These are phyloP conservation scores for Palythoa caribaeorum DNA, from an alignment of 92 coral and sea anemone genomes.

Conservation along the genomic window DNA sequence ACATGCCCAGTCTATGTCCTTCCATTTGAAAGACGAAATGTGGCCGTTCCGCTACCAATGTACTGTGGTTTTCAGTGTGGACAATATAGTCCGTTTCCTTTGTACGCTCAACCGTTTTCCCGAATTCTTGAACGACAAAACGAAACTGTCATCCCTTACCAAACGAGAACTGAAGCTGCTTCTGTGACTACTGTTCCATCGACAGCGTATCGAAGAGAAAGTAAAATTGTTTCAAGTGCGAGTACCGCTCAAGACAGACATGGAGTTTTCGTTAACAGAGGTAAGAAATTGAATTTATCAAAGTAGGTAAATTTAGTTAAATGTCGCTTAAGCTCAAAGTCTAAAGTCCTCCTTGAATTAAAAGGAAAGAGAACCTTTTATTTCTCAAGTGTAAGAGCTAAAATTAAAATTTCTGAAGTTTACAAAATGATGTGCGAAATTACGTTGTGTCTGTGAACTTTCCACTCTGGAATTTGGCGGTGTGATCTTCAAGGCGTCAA, in stretches of 20 bases:
- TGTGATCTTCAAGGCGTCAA: neutral
- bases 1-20: conserved; percentile 9
- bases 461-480: neutral
- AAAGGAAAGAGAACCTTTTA: too few species aligned
- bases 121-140: conserved; percentile 24
- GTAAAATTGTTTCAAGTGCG: neutral
- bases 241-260: neutral
- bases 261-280: conserved; percentile 7
- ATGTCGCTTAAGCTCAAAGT: conserved; percentile 18
- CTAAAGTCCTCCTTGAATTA: neutral
- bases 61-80: conserved; percentile 38
- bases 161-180: conserved; percentile 30
- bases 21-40: conserved; percentile 45
- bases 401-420: too few species aligned
- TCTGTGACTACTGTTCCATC: neutral
- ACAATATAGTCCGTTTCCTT: conserved; percentile 35
- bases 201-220: neutral
- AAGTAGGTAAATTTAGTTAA: conserved; percentile 18
- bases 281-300: conserved; percentile 1
- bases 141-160: conserved; percentile 20
- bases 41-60: neutral
- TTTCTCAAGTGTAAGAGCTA: neutral
- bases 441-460: neutral
- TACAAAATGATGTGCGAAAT: too few species aligned
- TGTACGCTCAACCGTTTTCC: conserved; percentile 37